Conservation (phyloP, 1,140 invertebrate genomes). For the Elymnias hypermnestra region DNA sequence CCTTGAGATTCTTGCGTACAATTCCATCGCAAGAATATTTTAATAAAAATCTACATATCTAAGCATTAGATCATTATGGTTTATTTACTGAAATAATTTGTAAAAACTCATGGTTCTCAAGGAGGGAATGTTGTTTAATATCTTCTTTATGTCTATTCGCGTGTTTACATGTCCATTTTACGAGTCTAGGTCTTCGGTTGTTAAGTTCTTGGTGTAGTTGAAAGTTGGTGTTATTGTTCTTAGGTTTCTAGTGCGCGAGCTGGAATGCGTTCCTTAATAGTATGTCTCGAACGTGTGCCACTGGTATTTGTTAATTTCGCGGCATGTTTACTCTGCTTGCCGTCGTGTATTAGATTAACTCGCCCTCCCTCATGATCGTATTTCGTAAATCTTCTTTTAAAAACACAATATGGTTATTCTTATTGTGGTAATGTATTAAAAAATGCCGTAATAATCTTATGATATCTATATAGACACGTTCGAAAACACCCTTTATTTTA, state of each 20-base stretch:
- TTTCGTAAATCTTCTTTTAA: conserved; percentile 16
- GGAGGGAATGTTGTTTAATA: not conserved
- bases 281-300: conserved; percentile 23
- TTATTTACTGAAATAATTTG: no score
- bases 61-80: no score
- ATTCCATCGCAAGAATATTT: no score
- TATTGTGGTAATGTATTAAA: no score
- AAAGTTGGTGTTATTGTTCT: conserved; percentile 19
- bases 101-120: not conserved
- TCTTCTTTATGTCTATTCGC: not conserved
- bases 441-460: no score
- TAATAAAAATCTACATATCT: no score
- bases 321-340: conserved; percentile 36
- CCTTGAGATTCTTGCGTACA: no score
- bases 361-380: conserved; percentile 12
- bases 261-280: conserved; percentile 20
- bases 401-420: conserved; percentile 2
- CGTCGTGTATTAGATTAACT: conserved; percentile 44
- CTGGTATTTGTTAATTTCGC: conserved; percentile 46
- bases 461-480: no score
- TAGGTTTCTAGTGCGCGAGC: conserved; percentile 20
- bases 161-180: conserved; percentile 9
- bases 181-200: conserved; percentile 12
- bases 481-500: no score
- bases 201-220: conserved; percentile 5